These are phyloP conservation scores for Metopia argyrocephala DNA, from an alignment of 2,888 invertebrate genomes.

Conservation along the genomic window DNA sequence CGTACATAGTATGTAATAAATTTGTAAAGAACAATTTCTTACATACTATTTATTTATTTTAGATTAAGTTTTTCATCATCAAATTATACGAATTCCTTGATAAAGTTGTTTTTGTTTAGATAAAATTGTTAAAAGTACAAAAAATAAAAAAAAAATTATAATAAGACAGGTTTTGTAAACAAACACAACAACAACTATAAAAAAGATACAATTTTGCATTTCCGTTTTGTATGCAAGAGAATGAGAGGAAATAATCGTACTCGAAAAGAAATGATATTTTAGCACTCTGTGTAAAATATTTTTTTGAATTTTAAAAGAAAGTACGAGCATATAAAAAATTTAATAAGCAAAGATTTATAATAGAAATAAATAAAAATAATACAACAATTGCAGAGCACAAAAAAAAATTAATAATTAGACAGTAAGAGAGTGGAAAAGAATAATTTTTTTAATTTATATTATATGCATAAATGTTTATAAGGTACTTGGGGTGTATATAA, in stretches of 20 bases:
- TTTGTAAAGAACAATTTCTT: background rate
- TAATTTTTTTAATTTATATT: background rate
- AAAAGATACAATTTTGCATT: constrained; percentile 12
- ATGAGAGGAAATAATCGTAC: constrained; percentile 32
- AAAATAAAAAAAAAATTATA: background rate
- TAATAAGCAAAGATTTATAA: constrained; percentile 38
- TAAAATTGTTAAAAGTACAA: constrained; percentile 50
- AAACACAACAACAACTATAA: background rate
- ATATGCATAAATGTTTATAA: background rate
- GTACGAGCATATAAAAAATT: no score
- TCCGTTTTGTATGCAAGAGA: background rate
- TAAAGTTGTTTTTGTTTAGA: constrained; percentile 20
- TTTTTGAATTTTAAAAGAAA: constrained; percentile 48
- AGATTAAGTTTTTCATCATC: constrained; percentile 66
- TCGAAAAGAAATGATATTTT: constrained; percentile 26
- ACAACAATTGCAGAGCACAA: constrained; percentile 30
- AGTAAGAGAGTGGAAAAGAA: background rate
- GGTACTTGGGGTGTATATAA: background rate
- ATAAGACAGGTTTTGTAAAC: constrained; percentile 33
- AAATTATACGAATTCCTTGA: constrained; percentile 31
- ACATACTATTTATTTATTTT: constrained; percentile 12
- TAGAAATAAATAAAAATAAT: constrained; percentile 18
- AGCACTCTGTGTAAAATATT: constrained; percentile 14
- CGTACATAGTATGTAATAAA: no score
- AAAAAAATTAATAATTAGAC: background rate